Evolutionary conservation across 2,113 vertebrate species (phyloP).

Genomic region (Pseudorectes ferrugineus): DNA sequence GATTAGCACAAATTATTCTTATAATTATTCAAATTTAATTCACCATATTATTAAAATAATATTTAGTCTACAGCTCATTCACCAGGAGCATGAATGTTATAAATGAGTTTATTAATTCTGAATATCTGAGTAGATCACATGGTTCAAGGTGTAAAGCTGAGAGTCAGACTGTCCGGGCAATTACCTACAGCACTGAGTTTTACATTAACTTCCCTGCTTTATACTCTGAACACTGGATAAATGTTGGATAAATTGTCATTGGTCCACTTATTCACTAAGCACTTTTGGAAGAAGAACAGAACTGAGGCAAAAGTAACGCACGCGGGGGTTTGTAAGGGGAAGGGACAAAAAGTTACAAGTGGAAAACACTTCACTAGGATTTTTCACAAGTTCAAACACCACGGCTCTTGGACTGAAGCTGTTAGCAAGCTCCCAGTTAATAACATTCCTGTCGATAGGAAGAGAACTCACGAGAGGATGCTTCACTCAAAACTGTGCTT

Average conservation of each 20-base stretch:
- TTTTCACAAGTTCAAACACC: not conserved
- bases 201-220: not conserved
- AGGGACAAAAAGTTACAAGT: not conserved
- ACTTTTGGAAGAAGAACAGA: not conserved
- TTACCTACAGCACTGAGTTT: not conserved
- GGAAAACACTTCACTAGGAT: not conserved
- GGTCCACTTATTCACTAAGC: not conserved
- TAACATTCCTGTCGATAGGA: not conserved
- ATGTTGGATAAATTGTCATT: not conserved
- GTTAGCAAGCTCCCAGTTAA: not conserved
- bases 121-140: not conserved
- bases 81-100: not conserved
- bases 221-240: not conserved
- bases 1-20: slow-evolving; percentile 26
- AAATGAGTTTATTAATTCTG: slow-evolving; percentile 34
- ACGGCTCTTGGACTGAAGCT: not conserved
- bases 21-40: slow-evolving; percentile 46
- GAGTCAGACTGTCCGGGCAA: not conserved
- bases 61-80: slow-evolving; percentile 35
- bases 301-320: not conserved
- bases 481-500: not conserved
- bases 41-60: slow-evolving; percentile 17
- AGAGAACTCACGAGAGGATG: not conserved
- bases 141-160: not conserved
- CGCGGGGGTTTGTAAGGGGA: not conserved